Base-by-base conservation (phyloP, 2,113 vertebrate genomes). In the Eurypyga helias region DNA sequence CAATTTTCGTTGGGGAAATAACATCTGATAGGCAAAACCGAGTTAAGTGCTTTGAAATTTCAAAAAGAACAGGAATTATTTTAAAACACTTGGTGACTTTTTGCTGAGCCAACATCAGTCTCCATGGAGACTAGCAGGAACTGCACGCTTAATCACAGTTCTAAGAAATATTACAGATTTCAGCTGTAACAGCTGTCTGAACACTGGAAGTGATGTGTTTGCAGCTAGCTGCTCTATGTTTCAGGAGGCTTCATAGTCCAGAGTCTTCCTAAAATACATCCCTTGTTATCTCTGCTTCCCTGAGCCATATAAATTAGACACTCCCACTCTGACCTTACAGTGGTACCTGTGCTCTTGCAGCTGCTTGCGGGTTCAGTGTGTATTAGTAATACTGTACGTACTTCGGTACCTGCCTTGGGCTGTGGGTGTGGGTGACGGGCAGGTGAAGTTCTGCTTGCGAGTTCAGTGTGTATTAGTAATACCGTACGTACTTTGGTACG, bases 41-140 rank as follows among this genome's bases (percentile, higher is more conserved):
- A 82, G 91, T 79, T 79, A 87, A 93, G 81, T 87, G 91, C 84
- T 96, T 85, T 67, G 82, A 96, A 82, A 97, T 94, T 88, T 87
- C 48, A 62, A 73, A 97, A 93, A 3, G 84, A 61, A 51, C 69
- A 73, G 90, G 89, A 95, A 97, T 97, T 94, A 91, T 97, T 97
- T 92, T 95, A 92, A 95, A 98, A 89, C 82, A 91, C 77, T 97
- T 72, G 87, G 90, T 94, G 90, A 95, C 83, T 96, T 97, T 96
- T 96, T 97, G 95, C 95, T 96, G 95, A 97, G 94, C 97, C 96
- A 95, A 97, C 93, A 95, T 87, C 69, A 52, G 96, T 97, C 89
- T 97, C 97, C 97, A 97, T 98, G 97, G 97, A 96, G 97, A 98
- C 94, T 54, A 69, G 87, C 84, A 94, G 83, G 87, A 94, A 69